Conservation (phyloP, 2,113 vertebrate species). For the Crotalus viridis region DNA sequence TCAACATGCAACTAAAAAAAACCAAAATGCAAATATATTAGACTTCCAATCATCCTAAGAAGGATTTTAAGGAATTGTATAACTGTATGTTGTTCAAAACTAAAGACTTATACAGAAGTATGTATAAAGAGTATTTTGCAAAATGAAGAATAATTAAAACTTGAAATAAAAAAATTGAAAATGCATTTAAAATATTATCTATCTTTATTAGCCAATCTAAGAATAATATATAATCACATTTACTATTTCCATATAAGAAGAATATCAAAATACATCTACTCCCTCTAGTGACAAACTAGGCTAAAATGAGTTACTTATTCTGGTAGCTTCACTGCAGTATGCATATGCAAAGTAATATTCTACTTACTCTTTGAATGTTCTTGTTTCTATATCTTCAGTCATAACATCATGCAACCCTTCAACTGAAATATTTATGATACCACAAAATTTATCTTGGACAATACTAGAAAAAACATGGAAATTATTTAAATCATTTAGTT, state of each 20-base stretch:
- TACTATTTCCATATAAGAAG: background rate
- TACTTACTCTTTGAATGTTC: constrained; percentile 93
- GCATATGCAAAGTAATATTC: constrained; percentile 24
- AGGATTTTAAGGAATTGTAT: background rate
- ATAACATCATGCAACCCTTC: constrained; percentile 95
- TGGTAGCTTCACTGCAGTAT: background rate
- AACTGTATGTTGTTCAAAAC: background rate
- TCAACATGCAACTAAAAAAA: constrained; percentile 88
- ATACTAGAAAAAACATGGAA: constrained; percentile 77
- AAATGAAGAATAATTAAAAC: background rate
- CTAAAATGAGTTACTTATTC: background rate
- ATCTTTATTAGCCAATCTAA: background rate
- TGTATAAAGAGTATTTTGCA: background rate
- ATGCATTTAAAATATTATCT: background rate
- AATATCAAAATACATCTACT: background rate
- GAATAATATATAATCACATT: background rate
- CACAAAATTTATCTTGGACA: constrained; percentile 97
- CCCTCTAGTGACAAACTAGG: background rate
- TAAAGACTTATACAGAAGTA: background rate
- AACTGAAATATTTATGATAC: constrained; percentile 92
- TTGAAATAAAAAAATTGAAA: background rate
- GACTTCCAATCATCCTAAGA: background rate
- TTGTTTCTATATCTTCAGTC: constrained; percentile 91
- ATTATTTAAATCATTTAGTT: constrained; percentile 42
- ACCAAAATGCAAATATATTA: constrained; percentile 14